These are phyloP conservation scores for Planiliza haematocheilus DNA, from an alignment of 2,113 vertebrate species.

Conservation along the genomic window DNA sequence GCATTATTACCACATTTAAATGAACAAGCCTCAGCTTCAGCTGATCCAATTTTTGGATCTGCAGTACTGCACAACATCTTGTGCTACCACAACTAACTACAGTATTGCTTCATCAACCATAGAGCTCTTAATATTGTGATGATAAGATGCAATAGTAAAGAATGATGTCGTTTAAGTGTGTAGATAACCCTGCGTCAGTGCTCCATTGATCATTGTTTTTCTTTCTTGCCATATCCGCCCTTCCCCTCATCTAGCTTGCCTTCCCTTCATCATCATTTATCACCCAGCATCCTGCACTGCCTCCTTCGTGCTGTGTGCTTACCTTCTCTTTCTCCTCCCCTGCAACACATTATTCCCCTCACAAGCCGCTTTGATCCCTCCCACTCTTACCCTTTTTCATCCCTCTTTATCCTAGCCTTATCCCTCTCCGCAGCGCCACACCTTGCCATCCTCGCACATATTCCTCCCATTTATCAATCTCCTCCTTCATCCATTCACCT, in stretches of 20 bases:
- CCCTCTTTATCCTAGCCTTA: constrained; percentile 52
- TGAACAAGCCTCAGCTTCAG: too few species aligned
- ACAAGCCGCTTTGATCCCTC: constrained; percentile 33
- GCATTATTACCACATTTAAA: too few species aligned
- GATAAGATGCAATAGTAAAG: constrained; percentile 5
- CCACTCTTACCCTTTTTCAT: constrained; percentile 49
- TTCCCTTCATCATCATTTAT: constrained; percentile 51
- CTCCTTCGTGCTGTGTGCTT: constrained; percentile 55
- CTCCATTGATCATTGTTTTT: constrained; percentile 35
- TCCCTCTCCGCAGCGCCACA: constrained; percentile 47
- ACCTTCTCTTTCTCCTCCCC: constrained; percentile 34
- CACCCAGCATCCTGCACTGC: constrained; percentile 24
- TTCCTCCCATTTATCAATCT: constrained; percentile 32
- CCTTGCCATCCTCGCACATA: constrained; percentile 23
- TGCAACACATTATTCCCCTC: constrained; percentile 54
- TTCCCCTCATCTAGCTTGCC: constrained; percentile 32
- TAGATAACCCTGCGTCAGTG: constrained; percentile 13
- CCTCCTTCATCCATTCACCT: constrained; percentile 12
- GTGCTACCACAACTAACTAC: too few species aligned
- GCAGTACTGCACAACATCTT: too few species aligned
- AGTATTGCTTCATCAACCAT: too few species aligned
- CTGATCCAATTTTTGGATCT: too few species aligned
- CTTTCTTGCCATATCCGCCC: constrained; percentile 15
- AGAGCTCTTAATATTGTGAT: too few species aligned
- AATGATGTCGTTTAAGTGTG: background rate